Evolutionary conservation across 2,113 vertebrate genomes (phyloP).

Genomic region (Mesocricetus auratus): DNA sequence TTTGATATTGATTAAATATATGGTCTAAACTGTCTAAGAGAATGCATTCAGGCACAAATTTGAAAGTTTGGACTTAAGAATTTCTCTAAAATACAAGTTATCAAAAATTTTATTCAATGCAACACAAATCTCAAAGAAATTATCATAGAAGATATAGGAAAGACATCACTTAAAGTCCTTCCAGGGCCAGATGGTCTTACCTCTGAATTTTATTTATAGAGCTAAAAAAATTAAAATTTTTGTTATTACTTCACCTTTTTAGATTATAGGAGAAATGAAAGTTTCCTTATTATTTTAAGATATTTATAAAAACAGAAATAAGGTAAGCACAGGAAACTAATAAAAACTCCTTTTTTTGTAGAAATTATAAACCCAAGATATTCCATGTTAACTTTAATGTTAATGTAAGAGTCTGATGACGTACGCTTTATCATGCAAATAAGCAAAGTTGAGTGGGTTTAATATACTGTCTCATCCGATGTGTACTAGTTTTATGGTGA

Average conservation of each 20-base stretch:
- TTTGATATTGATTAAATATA: background rate
- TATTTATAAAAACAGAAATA: conserved; percentile 15
- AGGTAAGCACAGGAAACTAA: background rate
- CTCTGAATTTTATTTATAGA: background rate
- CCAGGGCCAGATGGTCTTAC: background rate
- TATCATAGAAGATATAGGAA: background rate
- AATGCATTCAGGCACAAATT: background rate
- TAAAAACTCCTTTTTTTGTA: background rate
- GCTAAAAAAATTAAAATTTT: background rate
- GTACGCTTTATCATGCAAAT: background rate
- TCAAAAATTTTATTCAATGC: background rate
- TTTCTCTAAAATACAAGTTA: conserved; percentile 18
- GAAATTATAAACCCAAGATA: background rate
- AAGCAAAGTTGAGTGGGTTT: background rate
- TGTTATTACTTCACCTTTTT: background rate
- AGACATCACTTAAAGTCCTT: background rate
- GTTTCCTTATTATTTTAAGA: background rate
- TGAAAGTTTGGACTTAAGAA: background rate
- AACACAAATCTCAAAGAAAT: background rate
- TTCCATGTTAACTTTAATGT: conserved; percentile 13
- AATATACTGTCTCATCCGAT: background rate
- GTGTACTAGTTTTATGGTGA: background rate
- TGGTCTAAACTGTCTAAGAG: background rate
- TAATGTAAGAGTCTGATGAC: conserved; percentile 5
- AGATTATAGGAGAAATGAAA: background rate